Evolutionary conservation across 2,888 invertebrate genomes (phyloP), one percentile per base, ranked within the genome.

Genomic region (Caenorhabditis sinica): DNA sequence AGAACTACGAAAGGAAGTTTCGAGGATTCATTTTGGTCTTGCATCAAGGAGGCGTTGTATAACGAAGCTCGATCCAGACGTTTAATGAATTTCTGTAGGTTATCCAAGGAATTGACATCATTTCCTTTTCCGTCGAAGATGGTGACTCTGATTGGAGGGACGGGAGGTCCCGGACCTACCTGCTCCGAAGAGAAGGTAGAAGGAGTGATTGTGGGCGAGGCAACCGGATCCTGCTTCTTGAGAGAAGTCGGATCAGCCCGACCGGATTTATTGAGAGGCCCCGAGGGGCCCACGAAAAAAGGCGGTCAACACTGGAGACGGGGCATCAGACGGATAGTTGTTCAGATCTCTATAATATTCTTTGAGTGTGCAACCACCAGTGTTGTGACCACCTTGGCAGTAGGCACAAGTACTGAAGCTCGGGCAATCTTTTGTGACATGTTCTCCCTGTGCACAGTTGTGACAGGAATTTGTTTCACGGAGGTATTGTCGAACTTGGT

Each of bases 201-300:
- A 45, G 45, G 45, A 5, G 45, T 4, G 5, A 15, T 17, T 45
- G 45, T 4, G 15, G 45, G 17, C 45, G 45, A 45, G 45, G 45
- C 45, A 45, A 17, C 45, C 45, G 45, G 45, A n/a, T 17, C 45
- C n/a, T 5, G n/a, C n/a, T n/a, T n/a, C 45, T 4, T 15, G 45
- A 45, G 45, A 15, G 15, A 45, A 4, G 45, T 4, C 45, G 45
- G 45, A n/a, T 17, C 45, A 5, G n/a, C 2, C 45, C 45, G 17
- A 5, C 17, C 17, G 5, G 11, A 15, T 17, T 45, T 45, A 45
- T n/a, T 45, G 15, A 5, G 45, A 45, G 45, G 13, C 45, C 45
- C 45, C 45, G 45, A 45, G 45, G 45, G 45, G 45, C 13, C 45
- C 45, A 45, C 45, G 45, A 45, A 45, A 45, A 45, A 45, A 45